A percentile compares a stretch with the other conserved stretches of the same genome.
These are phyloP conservation scores for Sparus aurata DNA, from an alignment of 2,797 vertebrate species.

Conservation along the genomic window DNA sequence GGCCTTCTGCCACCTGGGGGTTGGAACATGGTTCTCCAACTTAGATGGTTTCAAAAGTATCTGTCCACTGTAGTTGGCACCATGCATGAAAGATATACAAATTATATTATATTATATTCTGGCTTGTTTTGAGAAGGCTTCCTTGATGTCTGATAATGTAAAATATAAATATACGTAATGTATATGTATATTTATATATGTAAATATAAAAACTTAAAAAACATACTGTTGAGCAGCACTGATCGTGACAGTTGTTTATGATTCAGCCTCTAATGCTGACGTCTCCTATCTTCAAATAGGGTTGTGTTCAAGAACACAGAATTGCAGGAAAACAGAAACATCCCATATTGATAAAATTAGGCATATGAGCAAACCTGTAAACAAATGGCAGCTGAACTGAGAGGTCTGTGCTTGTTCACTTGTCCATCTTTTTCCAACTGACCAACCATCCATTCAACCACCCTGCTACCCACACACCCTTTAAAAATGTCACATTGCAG, in stretches of 20 bases:
- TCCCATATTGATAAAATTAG: background rate
- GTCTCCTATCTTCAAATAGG: background rate
- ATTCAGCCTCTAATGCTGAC: background rate
- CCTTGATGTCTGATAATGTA: background rate
- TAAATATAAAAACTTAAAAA: constrained; percentile 9
- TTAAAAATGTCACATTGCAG: constrained; percentile 32
- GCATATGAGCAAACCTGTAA: background rate
- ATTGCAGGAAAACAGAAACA: background rate
- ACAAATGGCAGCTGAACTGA: constrained; percentile 5
- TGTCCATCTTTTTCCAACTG: constrained; percentile 23
- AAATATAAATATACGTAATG: no score
- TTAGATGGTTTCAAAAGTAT: no score
- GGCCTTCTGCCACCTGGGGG: no score
- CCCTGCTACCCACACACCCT: constrained; percentile 37
- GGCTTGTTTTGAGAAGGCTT: background rate
- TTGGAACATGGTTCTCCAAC: no score
- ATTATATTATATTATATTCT: background rate
- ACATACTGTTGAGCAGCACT: no score
- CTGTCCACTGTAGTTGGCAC: no score
- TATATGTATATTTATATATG: no score
- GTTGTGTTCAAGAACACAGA: background rate
- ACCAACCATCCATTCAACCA: constrained; percentile 25
- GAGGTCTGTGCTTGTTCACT: constrained; percentile 34
- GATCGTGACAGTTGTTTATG: background rate
- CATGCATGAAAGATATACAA: no score